These are phyloP conservation scores for Cyprinodon brontotheroides DNA, from an alignment of 2,113 vertebrate genomes.

Conservation along the genomic window DNA sequence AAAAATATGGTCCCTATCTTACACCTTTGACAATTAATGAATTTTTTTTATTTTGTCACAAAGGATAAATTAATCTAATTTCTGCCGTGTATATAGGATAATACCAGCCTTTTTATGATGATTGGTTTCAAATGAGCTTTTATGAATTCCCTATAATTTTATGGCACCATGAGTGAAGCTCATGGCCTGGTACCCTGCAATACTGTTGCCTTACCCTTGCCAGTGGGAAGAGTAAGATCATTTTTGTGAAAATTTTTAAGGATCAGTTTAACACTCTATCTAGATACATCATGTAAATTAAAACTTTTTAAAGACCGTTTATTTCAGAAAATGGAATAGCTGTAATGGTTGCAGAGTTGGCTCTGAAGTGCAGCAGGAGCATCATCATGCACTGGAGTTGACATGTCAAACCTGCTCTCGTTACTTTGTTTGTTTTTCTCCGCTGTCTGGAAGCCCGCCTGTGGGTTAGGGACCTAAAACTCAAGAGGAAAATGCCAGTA, in stretches of 20 bases:
- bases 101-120: background rate
- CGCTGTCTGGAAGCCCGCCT: constrained; percentile 78
- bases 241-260: constrained; percentile 12
- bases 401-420: constrained; percentile 73
- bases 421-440: constrained; percentile 71
- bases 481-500: constrained; percentile 74
- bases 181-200: background rate
- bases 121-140: background rate
- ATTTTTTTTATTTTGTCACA: no score
- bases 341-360: constrained; percentile 73
- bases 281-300: background rate
- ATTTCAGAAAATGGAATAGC: constrained; percentile 43
- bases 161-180: constrained; percentile 19
- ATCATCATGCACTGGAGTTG: constrained; percentile 78
- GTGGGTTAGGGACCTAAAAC: constrained; percentile 67
- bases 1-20: no score
- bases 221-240: constrained; percentile 21
- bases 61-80: no score
- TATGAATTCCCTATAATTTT: background rate
- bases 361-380: constrained; percentile 76
- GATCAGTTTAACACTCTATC: background rate
- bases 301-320: background rate
- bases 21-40: no score
- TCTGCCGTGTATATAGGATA: background rate
- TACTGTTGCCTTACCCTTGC: constrained; percentile 22